phyloP scores from a whole-genome alignment of 2,888 invertebrate species.

The Leptopterna dolabrata region DNA sequence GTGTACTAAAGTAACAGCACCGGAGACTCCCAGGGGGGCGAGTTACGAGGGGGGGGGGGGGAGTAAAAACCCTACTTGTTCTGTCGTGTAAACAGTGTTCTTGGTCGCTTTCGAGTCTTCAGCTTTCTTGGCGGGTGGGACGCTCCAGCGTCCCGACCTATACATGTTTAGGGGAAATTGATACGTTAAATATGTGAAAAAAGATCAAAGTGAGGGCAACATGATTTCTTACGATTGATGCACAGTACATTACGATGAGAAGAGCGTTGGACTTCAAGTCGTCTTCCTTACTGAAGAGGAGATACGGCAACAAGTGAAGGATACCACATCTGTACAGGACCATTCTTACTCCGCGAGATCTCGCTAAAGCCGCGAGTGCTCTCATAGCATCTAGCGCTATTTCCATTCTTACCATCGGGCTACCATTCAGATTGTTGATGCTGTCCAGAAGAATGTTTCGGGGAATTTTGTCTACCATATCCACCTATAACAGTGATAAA shows the following conservation, averaged over 20 bases:
- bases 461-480: conserved; percentile 45
- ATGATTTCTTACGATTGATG: conserved; percentile 44
- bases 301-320: conserved; percentile 23
- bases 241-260: conserved; percentile 49
- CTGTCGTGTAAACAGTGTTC: too few relatives aligned
- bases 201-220: too few relatives aligned
- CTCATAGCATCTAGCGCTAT: conserved; percentile 32
- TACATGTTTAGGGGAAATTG: too few relatives aligned
- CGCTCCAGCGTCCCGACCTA: too few relatives aligned
- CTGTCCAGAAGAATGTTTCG: not conserved
- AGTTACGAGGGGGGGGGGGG: too few relatives aligned
- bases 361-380: conserved; percentile 28
- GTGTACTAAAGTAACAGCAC: too few relatives aligned
- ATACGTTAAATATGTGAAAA: too few relatives aligned
- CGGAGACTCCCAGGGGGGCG: too few relatives aligned
- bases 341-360: conserved; percentile 40
- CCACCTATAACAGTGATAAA: conserved; percentile 32
- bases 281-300: conserved; percentile 36
- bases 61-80: too few relatives aligned
- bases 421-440: conserved; percentile 35
- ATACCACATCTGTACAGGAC: conserved; percentile 46
- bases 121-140: too few relatives aligned
- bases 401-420: conserved; percentile 46
- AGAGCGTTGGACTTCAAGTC: conserved; percentile 36
- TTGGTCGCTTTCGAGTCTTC: too few relatives aligned